Percentiles rank a stretch among this genome's conserved stretches.
Conservation (phyloP, 1,140 invertebrate species). For the Agrypnia vestita region DNA sequence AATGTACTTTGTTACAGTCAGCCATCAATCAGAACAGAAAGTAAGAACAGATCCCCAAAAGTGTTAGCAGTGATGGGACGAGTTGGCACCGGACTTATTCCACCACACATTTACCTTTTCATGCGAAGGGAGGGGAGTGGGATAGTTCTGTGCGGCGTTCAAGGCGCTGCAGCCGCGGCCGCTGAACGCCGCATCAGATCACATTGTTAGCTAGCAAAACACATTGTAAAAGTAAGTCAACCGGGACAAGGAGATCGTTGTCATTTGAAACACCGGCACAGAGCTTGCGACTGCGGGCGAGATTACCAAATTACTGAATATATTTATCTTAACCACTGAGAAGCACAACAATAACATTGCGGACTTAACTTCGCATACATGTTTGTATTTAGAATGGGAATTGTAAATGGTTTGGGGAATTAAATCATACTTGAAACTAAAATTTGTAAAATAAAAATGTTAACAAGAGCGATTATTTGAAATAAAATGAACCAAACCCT, state of each 20-base stretch:
- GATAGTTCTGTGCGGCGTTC: not conserved
- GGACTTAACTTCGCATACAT: not conserved
- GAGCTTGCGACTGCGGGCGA: not conserved
- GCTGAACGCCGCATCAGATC: not conserved
- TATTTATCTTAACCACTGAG: not conserved
- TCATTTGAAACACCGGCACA: not conserved
- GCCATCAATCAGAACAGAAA: constrained; percentile 67
- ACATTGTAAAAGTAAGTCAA: not conserved
- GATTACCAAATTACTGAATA: not conserved
- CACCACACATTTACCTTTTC: constrained; percentile 61
- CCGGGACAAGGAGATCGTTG: not conserved
- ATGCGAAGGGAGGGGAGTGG: constrained; percentile 49
- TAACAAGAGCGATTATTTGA: constrained; percentile 47
- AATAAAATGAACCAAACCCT: constrained; percentile 56
- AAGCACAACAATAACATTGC: constrained; percentile 5
- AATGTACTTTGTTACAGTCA: constrained; percentile 62
- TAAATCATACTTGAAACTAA: not conserved
- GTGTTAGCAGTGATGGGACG: constrained; percentile 40
- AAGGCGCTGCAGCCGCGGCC: not conserved
- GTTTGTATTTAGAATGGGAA: constrained; percentile 28
- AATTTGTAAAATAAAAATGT: constrained; percentile 38
- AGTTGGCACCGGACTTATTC: constrained; percentile 58
- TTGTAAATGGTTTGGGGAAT: not conserved
- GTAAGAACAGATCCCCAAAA: constrained; percentile 67
- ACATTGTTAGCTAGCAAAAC: constrained; percentile 28